phyloP scores from a whole-genome alignment of 2,888 invertebrate species.

The Unio pictorum region DNA sequence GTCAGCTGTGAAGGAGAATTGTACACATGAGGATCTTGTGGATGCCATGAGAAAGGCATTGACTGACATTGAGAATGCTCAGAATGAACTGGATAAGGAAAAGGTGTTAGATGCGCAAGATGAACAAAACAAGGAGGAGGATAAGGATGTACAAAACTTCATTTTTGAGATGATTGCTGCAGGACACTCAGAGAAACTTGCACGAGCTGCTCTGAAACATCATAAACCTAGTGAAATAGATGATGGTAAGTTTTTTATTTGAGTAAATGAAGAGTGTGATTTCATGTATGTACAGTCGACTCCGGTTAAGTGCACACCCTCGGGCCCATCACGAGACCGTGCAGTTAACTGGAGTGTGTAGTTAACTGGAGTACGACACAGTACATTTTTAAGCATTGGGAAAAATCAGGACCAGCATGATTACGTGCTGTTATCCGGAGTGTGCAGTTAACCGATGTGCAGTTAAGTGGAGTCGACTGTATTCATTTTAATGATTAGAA shows the following conservation, averaged over 20 bases:
- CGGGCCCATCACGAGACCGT: no score
- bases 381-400: no score
- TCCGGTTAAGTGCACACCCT: no score
- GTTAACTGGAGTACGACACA: no score
- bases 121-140: not conserved
- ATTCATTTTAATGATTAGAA: no score
- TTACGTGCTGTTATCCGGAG: no score
- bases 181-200: conserved; percentile 26
- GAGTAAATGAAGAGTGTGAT: no score
- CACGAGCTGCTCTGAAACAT: conserved; percentile 19
- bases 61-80: conserved; percentile 13
- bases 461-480: no score
- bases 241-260: conserved; percentile 9
- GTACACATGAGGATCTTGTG: conserved; percentile 30
- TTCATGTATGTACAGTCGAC: no score
- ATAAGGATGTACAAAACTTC: conserved; percentile 11
- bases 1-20: conserved; percentile 31
- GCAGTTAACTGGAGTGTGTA: no score
- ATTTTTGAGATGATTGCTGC: conserved; percentile 21
- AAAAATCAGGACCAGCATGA: no score
- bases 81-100: conserved; percentile 5
- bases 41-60: conserved; percentile 36
- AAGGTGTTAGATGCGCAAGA: conserved; percentile 2
- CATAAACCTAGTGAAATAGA: conserved; percentile 17
- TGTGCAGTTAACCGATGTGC: no score